Evolutionary conservation across 2,113 vertebrate species (phyloP), one percentile per base, ranked within the genome.

Genomic region (Phocoena phocoena): DNA sequence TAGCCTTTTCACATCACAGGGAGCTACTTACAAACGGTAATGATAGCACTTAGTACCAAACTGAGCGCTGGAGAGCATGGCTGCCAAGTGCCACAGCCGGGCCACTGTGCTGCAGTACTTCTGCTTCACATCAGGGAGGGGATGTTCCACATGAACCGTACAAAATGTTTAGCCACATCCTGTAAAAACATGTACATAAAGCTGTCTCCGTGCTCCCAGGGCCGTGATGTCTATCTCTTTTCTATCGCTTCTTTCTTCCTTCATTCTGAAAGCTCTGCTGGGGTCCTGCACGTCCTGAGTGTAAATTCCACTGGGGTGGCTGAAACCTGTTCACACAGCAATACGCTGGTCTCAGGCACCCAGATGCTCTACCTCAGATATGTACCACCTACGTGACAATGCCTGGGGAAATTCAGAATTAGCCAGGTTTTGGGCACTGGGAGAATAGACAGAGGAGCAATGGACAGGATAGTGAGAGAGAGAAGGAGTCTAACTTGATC

Each of bases 321-420:
- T 65, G 68, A 88, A 97, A 96, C 95, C 86, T 92, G 67, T 94
- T 97, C 95, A 97, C 70, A 79, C 71, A 97, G 31, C 95, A 79
- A 90, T 97, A 74, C 71, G 18, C 93, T 93, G 79, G n/a, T 91
- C 97, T 85, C 68, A 65, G 86, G 85, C 92, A 23, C 96, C 97
- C 97, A 96, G 90, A 93, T 93, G 93, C 97, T 97, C 90, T 96
- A 93, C 76, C 97, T 95, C 96, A 95, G 96, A 96, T 97, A 79
- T 82, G 85, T 86, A 96, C 97, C 96, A 92, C 88, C 92, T 90
- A 95, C 96, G 96, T 90, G 96, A 95, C 47, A 2, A 4, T 63
- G 70, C 80, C 44, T 67, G 44, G 33, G 44, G 95, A 96, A 60
- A 93, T 77, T 93, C 26, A 74, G 67, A 91, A 95, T 55, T 23